A percentile compares a stretch with the other conserved stretches of the same genome.
These are phyloP conservation scores for Orchesella flavescens DNA, from an alignment of 2,888 invertebrate genomes.

Conservation along the genomic window DNA sequence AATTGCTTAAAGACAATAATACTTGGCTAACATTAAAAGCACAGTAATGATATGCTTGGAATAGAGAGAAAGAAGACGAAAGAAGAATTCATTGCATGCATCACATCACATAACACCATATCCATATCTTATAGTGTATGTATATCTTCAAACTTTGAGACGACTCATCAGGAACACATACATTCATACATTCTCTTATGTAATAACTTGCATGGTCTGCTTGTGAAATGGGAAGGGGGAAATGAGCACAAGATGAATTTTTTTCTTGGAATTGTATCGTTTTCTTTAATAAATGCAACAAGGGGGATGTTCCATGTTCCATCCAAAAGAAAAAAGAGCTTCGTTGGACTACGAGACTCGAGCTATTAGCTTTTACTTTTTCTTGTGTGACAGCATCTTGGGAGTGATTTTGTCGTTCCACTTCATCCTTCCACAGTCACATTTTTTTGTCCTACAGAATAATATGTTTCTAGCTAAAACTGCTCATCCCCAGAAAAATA, in stretches of 20 bases:
- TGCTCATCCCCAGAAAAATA: no score
- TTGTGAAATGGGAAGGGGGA: neutral
- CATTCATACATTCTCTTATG: neutral
- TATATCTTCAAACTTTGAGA: neutral
- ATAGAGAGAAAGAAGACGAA: no score
- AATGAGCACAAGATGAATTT: neutral
- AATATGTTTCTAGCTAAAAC: neutral
- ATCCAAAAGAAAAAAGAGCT: neutral
- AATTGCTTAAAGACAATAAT: no score
- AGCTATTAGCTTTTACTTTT: constrained; percentile 25
- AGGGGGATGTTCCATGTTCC: constrained; percentile 2
- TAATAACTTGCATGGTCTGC: neutral
- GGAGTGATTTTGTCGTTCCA: constrained; percentile 27
- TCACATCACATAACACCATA: no score
- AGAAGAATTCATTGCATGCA: no score
- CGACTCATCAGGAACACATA: neutral
- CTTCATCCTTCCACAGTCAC: constrained; percentile 8
- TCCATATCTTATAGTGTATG: neutral
- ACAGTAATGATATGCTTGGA: no score
- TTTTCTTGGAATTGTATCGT: neutral
- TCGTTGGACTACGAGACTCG: neutral
- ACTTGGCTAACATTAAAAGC: no score
- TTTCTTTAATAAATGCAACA: neutral
- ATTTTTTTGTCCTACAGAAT: neutral
- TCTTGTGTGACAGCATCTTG: constrained; percentile 22